Conservation (phyloP, 2,888 invertebrate genomes). For the Drosophila putrida region DNA sequence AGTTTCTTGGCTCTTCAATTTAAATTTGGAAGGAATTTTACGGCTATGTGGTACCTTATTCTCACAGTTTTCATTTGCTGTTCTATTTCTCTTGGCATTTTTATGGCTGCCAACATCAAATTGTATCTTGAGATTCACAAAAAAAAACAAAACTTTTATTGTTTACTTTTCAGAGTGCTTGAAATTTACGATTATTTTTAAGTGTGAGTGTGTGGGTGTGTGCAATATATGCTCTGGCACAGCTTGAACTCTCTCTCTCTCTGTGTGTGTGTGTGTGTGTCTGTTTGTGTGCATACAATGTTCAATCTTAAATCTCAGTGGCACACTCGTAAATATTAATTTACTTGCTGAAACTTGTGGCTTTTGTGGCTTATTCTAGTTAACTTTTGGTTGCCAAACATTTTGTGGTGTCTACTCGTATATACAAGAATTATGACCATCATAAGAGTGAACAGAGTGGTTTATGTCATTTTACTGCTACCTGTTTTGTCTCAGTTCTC, state of each 20-base stretch:
- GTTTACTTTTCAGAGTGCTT: slow-evolving; percentile 65
- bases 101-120: slow-evolving; percentile 58
- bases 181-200: slow-evolving; percentile 59
- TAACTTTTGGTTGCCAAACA: slow-evolving; percentile 37
- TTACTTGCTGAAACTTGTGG: slow-evolving; percentile 63
- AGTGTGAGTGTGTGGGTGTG: slow-evolving; percentile 22
- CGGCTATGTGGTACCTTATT: slow-evolving; percentile 24
- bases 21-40: slow-evolving; percentile 55
- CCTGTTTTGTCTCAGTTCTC: slow-evolving; percentile 7
- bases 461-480: slow-evolving; percentile 19
- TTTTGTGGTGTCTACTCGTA: slow-evolving; percentile 27
- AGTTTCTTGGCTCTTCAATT: slow-evolving; percentile 46
- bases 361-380: slow-evolving; percentile 40
- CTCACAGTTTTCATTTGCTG: slow-evolving; percentile 42
- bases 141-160: slow-evolving; percentile 59
- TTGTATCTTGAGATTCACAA: slow-evolving; percentile 61
- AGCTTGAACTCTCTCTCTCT: slow-evolving; percentile 12
- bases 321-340: slow-evolving; percentile 73
- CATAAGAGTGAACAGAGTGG: slow-evolving; percentile 27
- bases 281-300: slow-evolving; percentile 44
- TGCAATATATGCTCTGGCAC: slow-evolving; percentile 35
- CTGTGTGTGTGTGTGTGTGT: slow-evolving; percentile 2
- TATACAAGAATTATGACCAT: slow-evolving; percentile 46
- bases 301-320: slow-evolving; percentile 56
- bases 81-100: slow-evolving; percentile 49